phyloP scores from a whole-genome alignment of 2,797 vertebrate species.

The Ptychobarbus kaznakovi region DNA sequence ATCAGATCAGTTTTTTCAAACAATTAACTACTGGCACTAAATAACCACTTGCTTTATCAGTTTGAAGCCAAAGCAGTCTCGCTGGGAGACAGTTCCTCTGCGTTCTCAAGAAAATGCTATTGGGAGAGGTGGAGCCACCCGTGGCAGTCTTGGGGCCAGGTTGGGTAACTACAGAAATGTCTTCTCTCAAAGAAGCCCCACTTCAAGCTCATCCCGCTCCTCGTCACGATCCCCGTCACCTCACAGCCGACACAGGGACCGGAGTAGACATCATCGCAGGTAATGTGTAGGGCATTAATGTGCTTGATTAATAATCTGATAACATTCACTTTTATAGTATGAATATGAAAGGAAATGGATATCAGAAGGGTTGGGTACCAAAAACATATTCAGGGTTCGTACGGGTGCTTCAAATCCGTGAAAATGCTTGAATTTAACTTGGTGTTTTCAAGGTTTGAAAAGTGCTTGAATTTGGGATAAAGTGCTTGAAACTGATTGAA shows the following conservation, averaged over 20 bases:
- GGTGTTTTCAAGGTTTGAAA: no score
- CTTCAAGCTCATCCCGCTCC: slow-evolving; percentile 86
- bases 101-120: slow-evolving; percentile 69
- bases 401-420: no score
- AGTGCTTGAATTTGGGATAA: no score
- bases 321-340: background rate
- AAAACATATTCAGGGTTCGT: no score
- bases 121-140: slow-evolving; percentile 72
- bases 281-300: slow-evolving; percentile 36
- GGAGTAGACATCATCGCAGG: slow-evolving; percentile 78
- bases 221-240: slow-evolving; percentile 88
- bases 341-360: background rate
- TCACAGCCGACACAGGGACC: slow-evolving; percentile 76
- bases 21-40: background rate
- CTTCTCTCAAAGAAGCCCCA: slow-evolving; percentile 90
- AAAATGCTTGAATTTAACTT: no score
- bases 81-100: slow-evolving; percentile 76
- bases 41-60: slow-evolving; percentile 57
- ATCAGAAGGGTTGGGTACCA: background rate
- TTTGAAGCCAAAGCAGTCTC: slow-evolving; percentile 78
- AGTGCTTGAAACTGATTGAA: no score
- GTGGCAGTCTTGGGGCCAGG: slow-evolving; percentile 75
- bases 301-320: background rate
- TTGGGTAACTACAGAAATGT: slow-evolving; percentile 89
- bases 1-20: background rate